Percentiles rank a stretch among this genome's conserved stretches.
These are phyloP conservation scores for Drosophila macrospina DNA, from an alignment of 2,888 invertebrate genomes.

Conservation along the genomic window DNA sequence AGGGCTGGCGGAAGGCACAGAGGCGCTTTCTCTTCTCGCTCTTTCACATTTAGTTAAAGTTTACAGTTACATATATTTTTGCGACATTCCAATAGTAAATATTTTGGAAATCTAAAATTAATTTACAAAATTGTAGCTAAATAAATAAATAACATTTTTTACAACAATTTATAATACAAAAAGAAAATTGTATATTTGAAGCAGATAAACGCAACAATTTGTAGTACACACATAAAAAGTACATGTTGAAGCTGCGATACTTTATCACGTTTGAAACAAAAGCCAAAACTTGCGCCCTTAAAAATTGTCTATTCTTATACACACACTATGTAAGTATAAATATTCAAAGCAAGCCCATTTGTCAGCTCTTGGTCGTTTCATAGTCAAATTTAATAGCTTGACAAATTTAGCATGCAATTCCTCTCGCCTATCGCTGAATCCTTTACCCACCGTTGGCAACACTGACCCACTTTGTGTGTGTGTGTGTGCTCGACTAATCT, in stretches of 20 bases:
- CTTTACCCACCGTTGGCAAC: background rate
- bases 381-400: constrained; percentile 39
- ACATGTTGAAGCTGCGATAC: background rate
- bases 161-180: background rate
- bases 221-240: background rate
- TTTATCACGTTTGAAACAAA: constrained; percentile 8
- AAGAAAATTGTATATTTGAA: background rate
- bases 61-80: too few relatives aligned
- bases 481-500: constrained; percentile 16
- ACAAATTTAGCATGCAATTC: constrained; percentile 34
- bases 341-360: constrained; percentile 20
- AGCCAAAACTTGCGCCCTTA: background rate
- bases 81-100: too few relatives aligned
- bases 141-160: background rate
- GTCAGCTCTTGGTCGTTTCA: constrained; percentile 17
- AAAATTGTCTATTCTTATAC: background rate
- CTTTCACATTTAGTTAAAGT: too few relatives aligned
- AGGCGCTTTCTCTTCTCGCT: too few relatives aligned
- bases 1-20: too few relatives aligned
- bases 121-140: too few relatives aligned
- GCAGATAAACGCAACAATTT: background rate
- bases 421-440: constrained; percentile 8
- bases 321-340: constrained; percentile 5
- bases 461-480: constrained; percentile 41
- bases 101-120: too few relatives aligned